These are phyloP conservation scores for Ascidia mentula DNA, from an alignment of 23 tunicate genomes.

Conservation along the genomic window DNA sequence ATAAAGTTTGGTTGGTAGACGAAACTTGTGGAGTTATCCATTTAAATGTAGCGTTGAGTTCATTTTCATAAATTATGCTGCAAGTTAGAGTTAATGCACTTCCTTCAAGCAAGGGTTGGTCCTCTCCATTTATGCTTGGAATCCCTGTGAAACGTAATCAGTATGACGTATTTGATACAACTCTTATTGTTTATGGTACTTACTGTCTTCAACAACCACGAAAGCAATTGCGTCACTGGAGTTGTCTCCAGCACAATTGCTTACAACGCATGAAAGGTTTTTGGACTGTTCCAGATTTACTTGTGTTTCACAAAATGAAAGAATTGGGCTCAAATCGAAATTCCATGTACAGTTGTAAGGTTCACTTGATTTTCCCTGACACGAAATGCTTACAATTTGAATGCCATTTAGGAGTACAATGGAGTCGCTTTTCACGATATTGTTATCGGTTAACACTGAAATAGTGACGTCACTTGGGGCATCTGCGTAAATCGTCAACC, in stretches of 20 bases:
- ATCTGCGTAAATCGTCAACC: not conserved
- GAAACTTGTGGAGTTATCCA: not conserved
- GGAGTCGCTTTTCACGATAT: not conserved
- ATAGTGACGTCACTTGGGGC: not conserved
- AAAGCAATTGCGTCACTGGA: not conserved
- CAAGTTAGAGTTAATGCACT: not conserved
- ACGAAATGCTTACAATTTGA: not conserved
- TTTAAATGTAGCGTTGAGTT: not conserved
- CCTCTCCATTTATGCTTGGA: too few species aligned
- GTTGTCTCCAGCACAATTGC: not conserved
- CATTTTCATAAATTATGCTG: not conserved
- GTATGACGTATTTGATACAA: too few species aligned
- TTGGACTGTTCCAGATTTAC: too few species aligned
- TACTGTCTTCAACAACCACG: not conserved
- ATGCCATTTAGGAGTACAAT: not conserved
- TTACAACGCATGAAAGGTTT: not conserved
- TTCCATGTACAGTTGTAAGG: not conserved
- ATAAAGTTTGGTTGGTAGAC: not conserved
- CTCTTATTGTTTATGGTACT: too few species aligned
- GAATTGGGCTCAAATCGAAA: too few species aligned
- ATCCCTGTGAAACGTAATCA: too few species aligned
- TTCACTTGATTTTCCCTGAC: not conserved
- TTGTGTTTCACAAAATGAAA: too few species aligned
- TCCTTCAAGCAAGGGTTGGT: too few species aligned
- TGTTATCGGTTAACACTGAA: not conserved